A percentile compares a stretch with the other conserved stretches of the same genome.
These are phyloP conservation scores for Megatriorchis doriae DNA, from an alignment of 2,113 vertebrate species.

Conservation along the genomic window DNA sequence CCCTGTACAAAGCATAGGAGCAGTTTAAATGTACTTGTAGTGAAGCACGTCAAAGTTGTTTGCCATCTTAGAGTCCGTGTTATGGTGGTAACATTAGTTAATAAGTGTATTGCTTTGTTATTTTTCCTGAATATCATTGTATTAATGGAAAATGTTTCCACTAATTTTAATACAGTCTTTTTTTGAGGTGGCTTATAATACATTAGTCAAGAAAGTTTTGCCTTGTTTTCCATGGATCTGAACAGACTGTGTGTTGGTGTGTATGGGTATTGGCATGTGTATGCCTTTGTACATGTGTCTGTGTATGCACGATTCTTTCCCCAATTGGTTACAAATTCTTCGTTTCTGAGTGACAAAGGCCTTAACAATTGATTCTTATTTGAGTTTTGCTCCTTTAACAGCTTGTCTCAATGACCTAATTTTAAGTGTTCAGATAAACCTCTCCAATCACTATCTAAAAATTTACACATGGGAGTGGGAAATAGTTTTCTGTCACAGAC, in stretches of 20 bases:
- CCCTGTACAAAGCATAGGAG: not conserved
- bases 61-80: not conserved
- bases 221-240: not conserved
- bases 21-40: not conserved
- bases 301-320: not conserved
- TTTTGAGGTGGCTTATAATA: not conserved
- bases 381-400: not conserved
- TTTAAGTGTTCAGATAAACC: not conserved
- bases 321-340: not conserved
- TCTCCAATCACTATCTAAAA: not conserved
- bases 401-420: not conserved
- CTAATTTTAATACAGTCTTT: not conserved
- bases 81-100: not conserved
- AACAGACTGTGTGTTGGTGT: not conserved
- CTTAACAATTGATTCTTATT: not conserved
- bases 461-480: not conserved
- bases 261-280: not conserved
- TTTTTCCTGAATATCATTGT: not conserved
- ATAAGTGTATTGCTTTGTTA: not conserved
- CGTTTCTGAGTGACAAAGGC: not conserved
- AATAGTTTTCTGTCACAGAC: not conserved
- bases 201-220: not conserved
- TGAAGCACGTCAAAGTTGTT: not conserved
- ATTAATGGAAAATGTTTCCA: not conserved
- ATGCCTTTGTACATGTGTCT: not conserved